Conservation (phyloP, 2,888 invertebrate species). For the Toxonevra muliebris region DNA sequence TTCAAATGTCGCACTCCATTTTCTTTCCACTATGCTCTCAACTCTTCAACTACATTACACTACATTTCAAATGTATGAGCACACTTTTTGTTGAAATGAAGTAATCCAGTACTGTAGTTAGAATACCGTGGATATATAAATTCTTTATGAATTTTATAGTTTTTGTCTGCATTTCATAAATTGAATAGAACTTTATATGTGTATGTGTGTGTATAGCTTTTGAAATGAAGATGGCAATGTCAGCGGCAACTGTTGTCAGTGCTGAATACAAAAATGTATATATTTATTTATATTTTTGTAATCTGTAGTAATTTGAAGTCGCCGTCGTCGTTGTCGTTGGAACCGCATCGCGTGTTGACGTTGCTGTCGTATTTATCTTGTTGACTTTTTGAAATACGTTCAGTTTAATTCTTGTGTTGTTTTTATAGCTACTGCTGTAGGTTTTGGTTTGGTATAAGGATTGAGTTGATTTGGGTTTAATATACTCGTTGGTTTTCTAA, state of each 20-base stretch:
- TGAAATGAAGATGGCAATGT: background rate
- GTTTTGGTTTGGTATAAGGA: background rate
- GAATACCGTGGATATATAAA: too few species aligned
- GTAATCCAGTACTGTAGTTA: too few species aligned
- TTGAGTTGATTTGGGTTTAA: background rate
- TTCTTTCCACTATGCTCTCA: too few species aligned
- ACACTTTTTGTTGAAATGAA: too few species aligned
- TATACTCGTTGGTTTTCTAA: background rate
- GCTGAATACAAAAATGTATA: too few species aligned
- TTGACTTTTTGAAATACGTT: background rate
- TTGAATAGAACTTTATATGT: background rate
- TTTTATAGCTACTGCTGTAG: background rate
- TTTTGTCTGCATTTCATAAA: too few species aligned
- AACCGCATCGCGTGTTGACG: background rate
- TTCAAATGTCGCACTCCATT: conserved; percentile 47
- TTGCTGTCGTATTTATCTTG: too few species aligned
- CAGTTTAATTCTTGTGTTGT: background rate
- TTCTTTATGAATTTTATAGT: too few species aligned
- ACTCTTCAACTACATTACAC: too few species aligned
- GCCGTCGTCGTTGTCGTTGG: background rate
- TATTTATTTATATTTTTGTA: too few species aligned
- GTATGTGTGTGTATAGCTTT: background rate
- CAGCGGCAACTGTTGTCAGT: too few species aligned
- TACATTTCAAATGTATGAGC: too few species aligned
- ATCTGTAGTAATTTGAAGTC: background rate